Conservation (phyloP, 30 jellyfish, hydroid and myxozoan species). For the Hydractinia echinata region DNA sequence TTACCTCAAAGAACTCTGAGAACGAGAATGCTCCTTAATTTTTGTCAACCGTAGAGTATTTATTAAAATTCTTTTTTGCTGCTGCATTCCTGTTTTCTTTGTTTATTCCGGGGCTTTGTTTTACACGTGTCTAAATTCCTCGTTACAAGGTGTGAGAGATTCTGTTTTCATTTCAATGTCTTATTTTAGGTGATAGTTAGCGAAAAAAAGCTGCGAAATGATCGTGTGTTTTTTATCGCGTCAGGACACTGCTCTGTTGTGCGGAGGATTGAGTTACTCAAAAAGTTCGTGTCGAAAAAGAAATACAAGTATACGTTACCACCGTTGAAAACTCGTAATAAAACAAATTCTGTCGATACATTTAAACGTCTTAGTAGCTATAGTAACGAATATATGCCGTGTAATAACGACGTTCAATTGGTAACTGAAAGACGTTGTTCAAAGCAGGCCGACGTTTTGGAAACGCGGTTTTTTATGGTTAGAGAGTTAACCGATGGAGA, state of each 20-base stretch:
- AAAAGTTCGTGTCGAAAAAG: constrained; percentile 32
- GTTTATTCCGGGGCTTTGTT: background rate
- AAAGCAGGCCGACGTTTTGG: background rate
- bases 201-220: constrained; percentile 33
- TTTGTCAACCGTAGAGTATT: no score
- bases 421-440: background rate
- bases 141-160: background rate
- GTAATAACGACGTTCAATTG: background rate
- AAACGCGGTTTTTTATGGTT: constrained; percentile 41
- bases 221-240: constrained; percentile 53
- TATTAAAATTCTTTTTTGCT: no score
- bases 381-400: constrained; percentile 10
- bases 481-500: constrained; percentile 56
- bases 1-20: no score
- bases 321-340: constrained; percentile 15
- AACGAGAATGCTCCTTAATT: no score
- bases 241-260: constrained; percentile 68
- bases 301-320: constrained; percentile 46
- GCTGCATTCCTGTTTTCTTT: no score
- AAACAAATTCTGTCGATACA: background rate
- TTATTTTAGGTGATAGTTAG: constrained; percentile 48
- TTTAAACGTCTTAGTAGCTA: background rate
- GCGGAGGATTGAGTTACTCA: constrained; percentile 44
- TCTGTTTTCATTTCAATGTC: background rate
- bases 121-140: background rate